phyloP scores from a whole-genome alignment of 2,113 vertebrate genomes.

The Poecile atricapillus region DNA sequence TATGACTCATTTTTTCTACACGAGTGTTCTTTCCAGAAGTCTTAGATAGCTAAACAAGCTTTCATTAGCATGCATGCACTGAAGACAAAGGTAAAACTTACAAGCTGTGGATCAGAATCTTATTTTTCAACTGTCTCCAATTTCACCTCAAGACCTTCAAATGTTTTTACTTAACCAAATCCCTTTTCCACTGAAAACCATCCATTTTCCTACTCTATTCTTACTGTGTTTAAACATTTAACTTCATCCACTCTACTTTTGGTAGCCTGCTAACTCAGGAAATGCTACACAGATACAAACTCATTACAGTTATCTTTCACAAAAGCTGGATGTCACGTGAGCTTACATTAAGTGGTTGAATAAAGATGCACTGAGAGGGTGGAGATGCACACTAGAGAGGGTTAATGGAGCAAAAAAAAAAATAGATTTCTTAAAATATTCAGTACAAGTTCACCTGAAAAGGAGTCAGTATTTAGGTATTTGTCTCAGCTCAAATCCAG shows the following conservation, averaged over 20 bases:
- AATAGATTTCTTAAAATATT: neutral
- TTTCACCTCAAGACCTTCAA: neutral
- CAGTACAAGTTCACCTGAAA: neutral
- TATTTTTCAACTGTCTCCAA: neutral
- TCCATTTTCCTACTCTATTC: neutral
- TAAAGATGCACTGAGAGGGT: neutral
- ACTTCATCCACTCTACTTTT: neutral
- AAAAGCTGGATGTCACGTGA: neutral
- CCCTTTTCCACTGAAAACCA: neutral
- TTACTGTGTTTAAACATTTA: neutral
- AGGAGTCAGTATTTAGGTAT: neutral
- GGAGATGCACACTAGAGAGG: neutral
- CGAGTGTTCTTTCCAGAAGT: neutral
- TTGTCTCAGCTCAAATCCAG: neutral
- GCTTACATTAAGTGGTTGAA: neutral
- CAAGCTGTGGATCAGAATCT: neutral
- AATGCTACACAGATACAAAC: neutral
- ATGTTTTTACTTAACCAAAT: neutral
- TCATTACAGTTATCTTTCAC: neutral
- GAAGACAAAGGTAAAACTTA: neutral
- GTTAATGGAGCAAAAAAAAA: neutral
- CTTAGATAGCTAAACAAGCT: neutral
- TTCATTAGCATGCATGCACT: neutral
- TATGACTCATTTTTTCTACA: neutral
- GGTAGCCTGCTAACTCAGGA: neutral